Base-by-base conservation (phyloP, 2,888 invertebrate species). In the Parthenolecanium corni region DNA sequence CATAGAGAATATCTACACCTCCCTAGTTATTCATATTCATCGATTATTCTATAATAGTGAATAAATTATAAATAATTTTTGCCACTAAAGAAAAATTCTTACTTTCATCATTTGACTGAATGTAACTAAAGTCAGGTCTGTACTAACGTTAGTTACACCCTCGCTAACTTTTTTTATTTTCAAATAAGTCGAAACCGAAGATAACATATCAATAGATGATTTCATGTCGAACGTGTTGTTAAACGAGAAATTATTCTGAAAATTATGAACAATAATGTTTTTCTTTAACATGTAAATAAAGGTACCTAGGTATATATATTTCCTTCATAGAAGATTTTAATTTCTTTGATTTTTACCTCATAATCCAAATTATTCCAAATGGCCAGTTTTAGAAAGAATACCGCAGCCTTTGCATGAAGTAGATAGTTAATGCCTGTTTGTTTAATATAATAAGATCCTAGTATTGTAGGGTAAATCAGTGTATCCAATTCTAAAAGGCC, bases 401-500 rank as follows among this genome's bases (percentile, higher is more conserved):
- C 70, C 44, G 73, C 72, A 16, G 82, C 68, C 2, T 66, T 65
- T 31, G 71, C 71, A 1, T 69, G 64, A 9, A 73, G 64, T 46
- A 72, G 72, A 65, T 73, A 72, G 1, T 65, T 65, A 2, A 69
- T 63, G 4, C 70, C 73, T 46, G 73, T 72, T 65, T 72, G 70
- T 36, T 73, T 73, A 44, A 77, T 69, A 53, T 79, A 79, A 18
- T 79, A 70, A 38, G 75, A 74, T 31, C 78, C 80, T 57, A 75
- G 75, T 58, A 82, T 76, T 6, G 80, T 79, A 1, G 80, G 79
- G 73, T 80, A 81, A 38, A 77, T 71, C 4, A 80, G 69, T 2
- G 78, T 74, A 69, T 82, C 80, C 62, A 82, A 65, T 72, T 81
- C 77, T 57, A 80, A 73, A 47, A 76, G 72, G 12, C 80, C 81